These are phyloP conservation scores for Clupea harengus DNA, from an alignment of 2,113 vertebrate species.

Conservation along the genomic window DNA sequence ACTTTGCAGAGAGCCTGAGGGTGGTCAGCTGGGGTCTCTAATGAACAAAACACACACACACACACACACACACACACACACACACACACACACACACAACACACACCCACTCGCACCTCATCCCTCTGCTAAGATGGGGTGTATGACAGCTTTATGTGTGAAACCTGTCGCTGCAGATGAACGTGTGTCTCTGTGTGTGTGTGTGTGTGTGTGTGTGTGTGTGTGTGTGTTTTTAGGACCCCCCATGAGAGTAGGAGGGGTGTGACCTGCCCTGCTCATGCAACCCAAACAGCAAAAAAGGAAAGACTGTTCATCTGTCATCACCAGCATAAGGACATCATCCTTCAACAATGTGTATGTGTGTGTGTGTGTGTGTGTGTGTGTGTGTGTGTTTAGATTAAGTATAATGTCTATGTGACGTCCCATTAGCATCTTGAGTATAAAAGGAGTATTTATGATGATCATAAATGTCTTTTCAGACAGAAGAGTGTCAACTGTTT, in stretches of 20 bases:
- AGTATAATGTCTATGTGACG: neutral
- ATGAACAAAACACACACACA: neutral
- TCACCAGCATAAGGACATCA: neutral
- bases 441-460: neutral
- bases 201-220: slow-evolving; percentile 12
- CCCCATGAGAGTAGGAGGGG: neutral
- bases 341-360: neutral
- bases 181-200: slow-evolving; percentile 13
- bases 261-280: neutral
- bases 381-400: neutral
- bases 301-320: neutral
- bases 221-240: neutral
- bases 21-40: neutral
- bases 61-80: neutral
- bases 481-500: no score
- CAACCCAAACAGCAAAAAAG: neutral
- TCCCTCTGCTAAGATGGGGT: neutral
- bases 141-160: neutral
- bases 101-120: neutral
- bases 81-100: neutral
- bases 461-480: no score
- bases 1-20: neutral
- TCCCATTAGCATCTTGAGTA: no score
- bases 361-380: slow-evolving; percentile 7
- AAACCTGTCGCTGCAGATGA: neutral